Evolutionary conservation across 2,888 invertebrate species (phyloP), one percentile per base, ranked within the genome.

Genomic region (Cynaeus angustus): DNA sequence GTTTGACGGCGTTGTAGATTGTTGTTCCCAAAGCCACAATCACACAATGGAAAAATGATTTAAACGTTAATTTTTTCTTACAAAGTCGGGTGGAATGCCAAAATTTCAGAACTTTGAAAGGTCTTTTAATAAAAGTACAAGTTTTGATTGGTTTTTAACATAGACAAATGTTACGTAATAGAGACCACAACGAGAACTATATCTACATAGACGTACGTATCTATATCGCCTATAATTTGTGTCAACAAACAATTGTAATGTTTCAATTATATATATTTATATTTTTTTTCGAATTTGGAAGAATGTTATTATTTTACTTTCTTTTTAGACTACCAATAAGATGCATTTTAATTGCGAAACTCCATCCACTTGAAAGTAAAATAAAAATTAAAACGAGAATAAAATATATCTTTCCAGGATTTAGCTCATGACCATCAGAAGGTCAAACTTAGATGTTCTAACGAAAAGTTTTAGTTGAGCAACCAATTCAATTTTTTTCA

Each of bases 401-500:
- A 16, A 61, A 67, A 12, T 58, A 67, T 45, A 59, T 52, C 33
- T 61, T 61, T 16, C 46, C 45, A 8, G 67, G 61, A 10, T 67
- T 45, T 26, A 67, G 50, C 43, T 67, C 61, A 13, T 61, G 37
- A 8, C 6, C 38, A 16, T 53, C 43, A 10, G n/a, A 33, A 0
- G 67, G 67, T 59, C 67, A 67, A 6, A 67, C 52, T 10, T 61
- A 8, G 14, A 59, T 67, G n/a, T 33, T 61, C 37, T 53, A 37
- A 1, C 59, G 8, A 10, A 52, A 53, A 33, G 43, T 67, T 10
- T 38, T 50, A 28, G 61, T 67, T 16, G 53, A 14, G 1, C 61
- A 52, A 52, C 67, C 59, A n/a, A 67, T 37, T 38, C 16, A 16
- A 14, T 16, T 55, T 9, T 58, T 13, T 1, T 21, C 21, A 21